Conservation (phyloP, 1,140 invertebrate species). For the Drosophila biarmipes region DNA sequence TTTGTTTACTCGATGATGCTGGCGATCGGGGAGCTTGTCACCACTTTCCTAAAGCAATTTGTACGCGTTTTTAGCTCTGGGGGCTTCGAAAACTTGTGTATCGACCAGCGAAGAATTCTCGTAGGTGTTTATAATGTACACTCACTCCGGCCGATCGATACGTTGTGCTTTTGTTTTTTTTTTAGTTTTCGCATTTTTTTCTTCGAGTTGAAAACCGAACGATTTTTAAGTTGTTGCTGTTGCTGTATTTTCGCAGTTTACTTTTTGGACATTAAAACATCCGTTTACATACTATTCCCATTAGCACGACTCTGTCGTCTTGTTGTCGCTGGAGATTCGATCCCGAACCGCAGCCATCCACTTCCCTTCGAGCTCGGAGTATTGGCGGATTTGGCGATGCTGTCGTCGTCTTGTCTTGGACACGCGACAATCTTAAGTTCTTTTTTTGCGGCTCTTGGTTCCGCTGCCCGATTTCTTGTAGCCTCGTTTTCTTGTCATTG, state of each 20-base stretch:
- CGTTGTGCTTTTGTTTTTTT: constrained; percentile 35
- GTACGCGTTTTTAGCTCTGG: constrained; percentile 66
- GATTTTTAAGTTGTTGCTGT: constrained; percentile 53
- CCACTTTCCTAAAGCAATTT: constrained; percentile 79
- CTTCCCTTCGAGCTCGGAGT: constrained; percentile 23
- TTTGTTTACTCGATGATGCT: constrained; percentile 25
- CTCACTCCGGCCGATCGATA: constrained; percentile 55
- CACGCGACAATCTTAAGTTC: constrained; percentile 76
- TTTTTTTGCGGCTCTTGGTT: not conserved
- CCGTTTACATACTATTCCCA: constrained; percentile 83
- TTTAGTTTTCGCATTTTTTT: constrained; percentile 43
- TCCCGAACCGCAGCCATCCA: constrained; percentile 32
- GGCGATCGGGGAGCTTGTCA: constrained; percentile 66
- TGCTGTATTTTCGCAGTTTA: constrained; percentile 73
- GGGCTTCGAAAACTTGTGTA: constrained; percentile 57
- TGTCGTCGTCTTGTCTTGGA: constrained; percentile 69
- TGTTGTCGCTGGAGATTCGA: constrained; percentile 46
- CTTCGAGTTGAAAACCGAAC: constrained; percentile 33
- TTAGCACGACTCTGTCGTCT: constrained; percentile 77
- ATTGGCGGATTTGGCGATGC: constrained; percentile 21
- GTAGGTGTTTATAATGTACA: constrained; percentile 82
- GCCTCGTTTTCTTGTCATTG: constrained; percentile 47
- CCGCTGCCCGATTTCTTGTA: constrained; percentile 26
- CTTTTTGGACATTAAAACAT: constrained; percentile 84
- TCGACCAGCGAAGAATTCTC: constrained; percentile 59